phyloP scores from a whole-genome alignment of 2,797 vertebrate genomes.

The Spinus pinus region DNA sequence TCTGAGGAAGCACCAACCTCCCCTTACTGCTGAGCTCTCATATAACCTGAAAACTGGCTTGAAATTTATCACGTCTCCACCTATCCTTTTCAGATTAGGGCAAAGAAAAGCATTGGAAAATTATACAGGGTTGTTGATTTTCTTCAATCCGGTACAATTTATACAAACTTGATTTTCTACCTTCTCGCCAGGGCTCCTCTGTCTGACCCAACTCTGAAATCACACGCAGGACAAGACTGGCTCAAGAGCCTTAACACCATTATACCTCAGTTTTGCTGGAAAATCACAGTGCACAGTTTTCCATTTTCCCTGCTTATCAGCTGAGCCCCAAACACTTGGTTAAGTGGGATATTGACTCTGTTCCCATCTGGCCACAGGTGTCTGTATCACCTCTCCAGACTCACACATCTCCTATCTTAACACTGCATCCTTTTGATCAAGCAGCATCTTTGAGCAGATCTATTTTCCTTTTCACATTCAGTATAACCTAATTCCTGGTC shows the following conservation, averaged over 20 bases:
- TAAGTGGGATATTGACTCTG: background rate
- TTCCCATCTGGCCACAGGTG: constrained; percentile 20
- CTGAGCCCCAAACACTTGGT: background rate
- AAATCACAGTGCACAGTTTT: background rate
- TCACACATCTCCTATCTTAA: constrained; percentile 17
- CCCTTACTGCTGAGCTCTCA: background rate
- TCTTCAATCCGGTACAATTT: background rate
- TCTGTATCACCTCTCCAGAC: constrained; percentile 16
- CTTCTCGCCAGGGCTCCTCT: background rate
- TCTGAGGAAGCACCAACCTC: background rate
- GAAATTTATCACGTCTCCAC: background rate
- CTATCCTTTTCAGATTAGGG: background rate
- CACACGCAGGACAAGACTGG: background rate
- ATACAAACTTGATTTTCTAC: background rate
- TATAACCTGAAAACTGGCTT: background rate
- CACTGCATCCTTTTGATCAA: constrained; percentile 47
- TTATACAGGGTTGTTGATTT: background rate
- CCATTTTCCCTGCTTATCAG: constrained; percentile 23
- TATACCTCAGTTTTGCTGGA: background rate
- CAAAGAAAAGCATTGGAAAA: background rate
- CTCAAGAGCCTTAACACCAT: background rate
- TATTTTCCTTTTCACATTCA: constrained; percentile 20
- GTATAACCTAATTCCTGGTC: background rate
- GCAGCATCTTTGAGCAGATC: constrained; percentile 39
- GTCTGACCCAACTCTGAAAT: background rate